These are phyloP conservation scores for Dyspetes luteomarginatus DNA, from an alignment of 2,888 invertebrate species.

Conservation along the genomic window DNA sequence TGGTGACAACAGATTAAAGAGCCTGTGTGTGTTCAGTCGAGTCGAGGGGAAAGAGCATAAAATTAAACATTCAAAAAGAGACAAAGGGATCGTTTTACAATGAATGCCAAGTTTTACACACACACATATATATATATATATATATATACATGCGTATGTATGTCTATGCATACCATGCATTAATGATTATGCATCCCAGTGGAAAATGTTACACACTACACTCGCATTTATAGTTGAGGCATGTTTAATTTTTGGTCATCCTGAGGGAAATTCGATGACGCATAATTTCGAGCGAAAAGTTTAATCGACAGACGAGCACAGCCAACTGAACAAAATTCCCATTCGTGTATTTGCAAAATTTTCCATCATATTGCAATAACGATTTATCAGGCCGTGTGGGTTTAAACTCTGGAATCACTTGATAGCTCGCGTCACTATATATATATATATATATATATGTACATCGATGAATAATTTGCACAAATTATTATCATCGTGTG, in stretches of 20 bases:
- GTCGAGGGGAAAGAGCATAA: not conserved
- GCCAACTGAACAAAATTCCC: not conserved
- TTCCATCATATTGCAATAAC: not conserved
- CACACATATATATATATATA: not conserved
- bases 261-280: not conserved
- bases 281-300: not conserved
- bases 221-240: too few relatives aligned
- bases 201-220: too few relatives aligned
- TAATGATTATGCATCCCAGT: too few relatives aligned
- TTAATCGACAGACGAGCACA: not conserved
- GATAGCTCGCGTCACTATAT: too few relatives aligned
- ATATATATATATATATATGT: too few relatives aligned
- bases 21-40: not conserved
- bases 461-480: too few relatives aligned
- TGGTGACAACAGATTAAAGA: conserved; percentile 11
- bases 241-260: not conserved
- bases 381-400: not conserved
- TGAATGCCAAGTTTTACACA: not conserved
- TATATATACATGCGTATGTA: not conserved
- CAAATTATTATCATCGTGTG: too few relatives aligned
- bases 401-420: too few relatives aligned
- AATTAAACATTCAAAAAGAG: not conserved
- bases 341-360: not conserved
- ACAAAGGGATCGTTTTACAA: not conserved
- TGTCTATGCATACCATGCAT: not conserved